Evolutionary conservation across 2,797 vertebrate genomes (phyloP), one percentile per base, ranked within the genome.

Genomic region (Halcyon chelicuti): DNA sequence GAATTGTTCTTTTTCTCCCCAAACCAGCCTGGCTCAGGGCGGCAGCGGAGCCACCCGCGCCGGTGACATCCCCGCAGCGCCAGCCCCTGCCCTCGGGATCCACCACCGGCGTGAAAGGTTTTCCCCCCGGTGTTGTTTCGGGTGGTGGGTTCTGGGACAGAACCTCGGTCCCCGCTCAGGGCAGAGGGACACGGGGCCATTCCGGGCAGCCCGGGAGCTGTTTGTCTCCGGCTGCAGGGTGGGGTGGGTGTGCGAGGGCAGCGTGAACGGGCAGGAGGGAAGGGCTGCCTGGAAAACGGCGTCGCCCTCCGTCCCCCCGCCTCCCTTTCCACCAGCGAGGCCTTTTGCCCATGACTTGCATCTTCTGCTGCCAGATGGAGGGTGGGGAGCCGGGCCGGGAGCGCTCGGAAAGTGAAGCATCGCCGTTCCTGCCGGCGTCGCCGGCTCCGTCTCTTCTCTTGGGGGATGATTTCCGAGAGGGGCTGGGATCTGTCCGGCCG

Each of bases 321-420:
- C 81, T 75, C 70, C 84, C 84, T 54, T 66, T 70, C 89, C 87
- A 67, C 11, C 20, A 10, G 5, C 49, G 5, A 51, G 62, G 42
- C 58, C 67, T 89, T 76, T 87, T 4, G n/a, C 87, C 89, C 87
- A 35, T 93, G 94, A 90, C 89, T 97, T 71, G 81, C 77, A 26
- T 92, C 86, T 77, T 54, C 85, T 40, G 86, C 90, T 86, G 95
- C 95, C 95, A 94, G 91, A 79, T 47, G 81, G 91, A 95, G 93
- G 94, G 91, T 47, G 93, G 87, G 90, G 96, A 88, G 89, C 75
- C 1, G 22, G 82, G 86, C 72, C 22, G 72, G 92, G 23, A 74
- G 66, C 7, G 20, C 76, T 88, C 55, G 92, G 94, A 81, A 95
- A 95, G 86, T 54, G 95, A 87, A 90, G 90, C 90, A 86, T 91